A percentile compares a stretch with the other conserved stretches of the same genome.
Evolutionary conservation across 2,888 invertebrate species (phyloP).

Genomic region (Agelastica alni): DNA sequence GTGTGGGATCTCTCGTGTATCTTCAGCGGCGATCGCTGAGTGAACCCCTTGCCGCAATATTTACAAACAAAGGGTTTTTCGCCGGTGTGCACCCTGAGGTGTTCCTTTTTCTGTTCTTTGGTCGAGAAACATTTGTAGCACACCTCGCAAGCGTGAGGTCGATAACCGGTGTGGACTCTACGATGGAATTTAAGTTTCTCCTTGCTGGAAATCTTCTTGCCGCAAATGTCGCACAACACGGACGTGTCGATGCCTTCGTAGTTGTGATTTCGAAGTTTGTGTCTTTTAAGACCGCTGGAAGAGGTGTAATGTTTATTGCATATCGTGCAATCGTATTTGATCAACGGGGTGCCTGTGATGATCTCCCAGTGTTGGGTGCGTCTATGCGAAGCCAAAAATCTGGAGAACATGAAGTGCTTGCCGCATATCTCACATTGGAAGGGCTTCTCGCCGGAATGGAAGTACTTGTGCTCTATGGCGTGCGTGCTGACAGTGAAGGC

Average conservation of each 20-base stretch:
- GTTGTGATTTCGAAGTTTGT: constrained; percentile 50
- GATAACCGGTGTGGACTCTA: constrained; percentile 55
- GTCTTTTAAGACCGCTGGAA: constrained; percentile 45
- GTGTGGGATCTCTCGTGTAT: constrained; percentile 66
- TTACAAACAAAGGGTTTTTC: constrained; percentile 54
- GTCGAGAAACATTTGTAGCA: constrained; percentile 60
- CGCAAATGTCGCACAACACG: constrained; percentile 54
- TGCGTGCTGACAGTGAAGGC: constrained; percentile 58
- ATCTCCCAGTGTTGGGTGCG: constrained; percentile 59
- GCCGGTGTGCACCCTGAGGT: constrained; percentile 46
- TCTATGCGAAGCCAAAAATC: constrained; percentile 60
- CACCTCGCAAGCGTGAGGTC: constrained; percentile 55
- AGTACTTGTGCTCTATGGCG: constrained; percentile 55
- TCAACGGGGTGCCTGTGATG: constrained; percentile 51
- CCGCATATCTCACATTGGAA: constrained; percentile 59
- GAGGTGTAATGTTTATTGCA: constrained; percentile 51
- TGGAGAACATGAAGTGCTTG: constrained; percentile 59
- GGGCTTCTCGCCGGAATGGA: constrained; percentile 61
- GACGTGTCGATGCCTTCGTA: constrained; percentile 56
- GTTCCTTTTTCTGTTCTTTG: constrained; percentile 53
- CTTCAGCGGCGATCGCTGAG: constrained; percentile 64
- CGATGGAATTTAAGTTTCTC: constrained; percentile 52
- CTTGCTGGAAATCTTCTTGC: constrained; percentile 51
- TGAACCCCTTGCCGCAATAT: constrained; percentile 51
- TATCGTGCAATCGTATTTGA: constrained; percentile 50